phyloP scores from a whole-genome alignment of 1,140 invertebrate genomes.

The Zaprionus capensis region DNA sequence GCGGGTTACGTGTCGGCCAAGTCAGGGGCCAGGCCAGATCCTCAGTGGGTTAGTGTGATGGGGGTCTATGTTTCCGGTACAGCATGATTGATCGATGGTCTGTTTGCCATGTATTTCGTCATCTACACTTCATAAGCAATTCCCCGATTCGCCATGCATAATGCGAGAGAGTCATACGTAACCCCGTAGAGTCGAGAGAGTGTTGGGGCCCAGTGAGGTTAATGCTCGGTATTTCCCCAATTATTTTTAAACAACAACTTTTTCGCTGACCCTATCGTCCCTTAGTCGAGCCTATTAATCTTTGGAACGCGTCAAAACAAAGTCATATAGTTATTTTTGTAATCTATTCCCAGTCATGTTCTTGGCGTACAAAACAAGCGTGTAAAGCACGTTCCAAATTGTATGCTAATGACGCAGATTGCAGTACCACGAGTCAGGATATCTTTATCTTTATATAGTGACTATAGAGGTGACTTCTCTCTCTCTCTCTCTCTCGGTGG shows the following conservation, averaged over 20 bases:
- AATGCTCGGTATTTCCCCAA: conserved; percentile 44
- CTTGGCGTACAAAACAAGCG: background rate
- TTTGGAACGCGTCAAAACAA: conserved; percentile 11
- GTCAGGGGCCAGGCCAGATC: background rate
- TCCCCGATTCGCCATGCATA: conserved; percentile 32
- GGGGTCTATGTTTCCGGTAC: conserved; percentile 33
- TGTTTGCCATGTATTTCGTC: conserved; percentile 26
- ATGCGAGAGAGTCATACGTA: background rate
- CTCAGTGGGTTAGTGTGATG: conserved; percentile 36
- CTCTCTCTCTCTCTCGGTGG: background rate
- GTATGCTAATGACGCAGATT: background rate
- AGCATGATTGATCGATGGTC: background rate
- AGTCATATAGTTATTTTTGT: conserved; percentile 11
- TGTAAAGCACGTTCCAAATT: background rate
- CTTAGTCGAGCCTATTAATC: conserved; percentile 27
- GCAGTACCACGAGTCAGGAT: background rate
- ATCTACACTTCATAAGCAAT: conserved; percentile 12
- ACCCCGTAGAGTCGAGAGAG: background rate
- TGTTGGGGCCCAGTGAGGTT: conserved; percentile 1
- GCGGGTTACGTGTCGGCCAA: conserved; percentile 40
- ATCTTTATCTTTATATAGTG: background rate
- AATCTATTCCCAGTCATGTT: conserved; percentile 10
- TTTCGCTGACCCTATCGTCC: conserved; percentile 1
- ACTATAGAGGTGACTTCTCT: background rate
- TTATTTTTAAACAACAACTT: conserved; percentile 20